A percentile compares a stretch with the other conserved stretches of the same genome.
Conservation (phyloP, 1,140 invertebrate species). For the Sycophaga agraensis region DNA sequence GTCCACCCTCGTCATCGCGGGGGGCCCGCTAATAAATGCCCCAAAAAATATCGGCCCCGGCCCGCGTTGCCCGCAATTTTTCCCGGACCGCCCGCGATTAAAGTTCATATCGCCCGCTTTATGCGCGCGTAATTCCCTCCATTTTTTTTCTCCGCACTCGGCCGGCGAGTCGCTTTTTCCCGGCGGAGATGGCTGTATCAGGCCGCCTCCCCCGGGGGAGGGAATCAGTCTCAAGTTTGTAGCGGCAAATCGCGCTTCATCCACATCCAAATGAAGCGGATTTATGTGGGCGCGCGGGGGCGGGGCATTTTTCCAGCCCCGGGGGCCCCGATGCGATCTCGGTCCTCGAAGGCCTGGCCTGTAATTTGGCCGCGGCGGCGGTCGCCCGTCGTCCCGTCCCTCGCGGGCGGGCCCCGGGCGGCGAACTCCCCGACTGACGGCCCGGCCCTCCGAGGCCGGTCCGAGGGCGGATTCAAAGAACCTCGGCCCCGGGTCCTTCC, state of each 20-base stretch:
- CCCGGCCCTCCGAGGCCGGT: too few species aligned
- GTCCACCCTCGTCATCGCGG: background rate
- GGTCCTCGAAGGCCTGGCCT: background rate
- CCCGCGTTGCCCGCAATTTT: too few species aligned
- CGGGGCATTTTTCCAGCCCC: background rate
- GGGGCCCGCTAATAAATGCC: too few species aligned
- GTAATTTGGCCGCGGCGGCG: too few species aligned
- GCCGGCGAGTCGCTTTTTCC: background rate
- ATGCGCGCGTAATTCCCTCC: slow-evolving; percentile 18
- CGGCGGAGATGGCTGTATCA: background rate
- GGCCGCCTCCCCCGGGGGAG: background rate
- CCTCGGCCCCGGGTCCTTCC: background rate
- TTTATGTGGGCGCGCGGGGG: slow-evolving; percentile 13
- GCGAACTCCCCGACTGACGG: background rate
- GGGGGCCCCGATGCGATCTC: background rate
- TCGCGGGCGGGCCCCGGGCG: background rate
- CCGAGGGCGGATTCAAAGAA: slow-evolving; percentile 6
- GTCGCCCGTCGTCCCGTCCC: background rate
- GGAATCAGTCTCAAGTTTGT: slow-evolving; percentile 16
- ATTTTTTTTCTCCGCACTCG: slow-evolving; percentile 25
- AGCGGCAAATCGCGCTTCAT: slow-evolving; percentile 21
- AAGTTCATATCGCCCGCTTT: slow-evolving; percentile 10
- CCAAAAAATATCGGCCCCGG: too few species aligned
- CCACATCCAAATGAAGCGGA: slow-evolving; percentile 26
- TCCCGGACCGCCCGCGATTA: slow-evolving; percentile 1